phyloP scores from a whole-genome alignment of 64 coral and sea anemone genomes.

The Dendronephthya gigantea region DNA sequence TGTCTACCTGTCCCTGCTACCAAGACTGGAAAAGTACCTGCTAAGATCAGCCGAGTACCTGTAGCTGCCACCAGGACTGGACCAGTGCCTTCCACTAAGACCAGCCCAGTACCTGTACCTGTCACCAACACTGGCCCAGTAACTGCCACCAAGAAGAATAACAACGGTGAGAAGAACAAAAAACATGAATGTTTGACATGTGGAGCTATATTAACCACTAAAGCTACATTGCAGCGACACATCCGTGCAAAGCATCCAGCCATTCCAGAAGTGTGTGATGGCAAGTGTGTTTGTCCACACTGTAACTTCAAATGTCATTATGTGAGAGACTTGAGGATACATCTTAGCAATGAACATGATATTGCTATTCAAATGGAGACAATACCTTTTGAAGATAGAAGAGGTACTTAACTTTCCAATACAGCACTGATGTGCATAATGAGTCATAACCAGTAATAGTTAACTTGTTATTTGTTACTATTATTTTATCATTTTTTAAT shows the following conservation, averaged over 20 bases:
- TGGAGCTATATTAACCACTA: neutral
- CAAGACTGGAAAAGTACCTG: too few species aligned
- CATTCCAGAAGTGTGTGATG: neutral
- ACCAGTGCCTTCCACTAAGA: too few species aligned
- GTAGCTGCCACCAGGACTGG: too few species aligned
- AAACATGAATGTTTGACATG: conserved; percentile 14
- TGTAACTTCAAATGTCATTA: conserved; percentile 40
- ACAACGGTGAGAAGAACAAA: conserved; percentile 9
- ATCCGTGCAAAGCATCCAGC: conserved; percentile 16
- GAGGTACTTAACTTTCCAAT: too few species aligned
- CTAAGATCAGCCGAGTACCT: too few species aligned
- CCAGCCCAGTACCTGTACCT: too few species aligned
- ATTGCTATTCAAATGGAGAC: neutral
- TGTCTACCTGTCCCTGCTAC: too few species aligned
- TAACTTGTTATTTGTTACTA: neutral
- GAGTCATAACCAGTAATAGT: too few species aligned
- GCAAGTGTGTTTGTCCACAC: conserved; percentile 19
- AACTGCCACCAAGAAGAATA: too few species aligned
- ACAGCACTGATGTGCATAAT: too few species aligned
- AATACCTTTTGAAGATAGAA: neutral
- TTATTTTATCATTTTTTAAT: too few species aligned
- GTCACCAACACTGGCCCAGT: too few species aligned
- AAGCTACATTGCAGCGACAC: conserved; percentile 19
- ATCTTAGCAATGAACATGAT: neutral
- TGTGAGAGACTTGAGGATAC: conserved; percentile 16